Evolutionary conservation across 53 echinoderm and acorn worm species (phyloP).

Genomic region (Temnopleurus reevesii): DNA sequence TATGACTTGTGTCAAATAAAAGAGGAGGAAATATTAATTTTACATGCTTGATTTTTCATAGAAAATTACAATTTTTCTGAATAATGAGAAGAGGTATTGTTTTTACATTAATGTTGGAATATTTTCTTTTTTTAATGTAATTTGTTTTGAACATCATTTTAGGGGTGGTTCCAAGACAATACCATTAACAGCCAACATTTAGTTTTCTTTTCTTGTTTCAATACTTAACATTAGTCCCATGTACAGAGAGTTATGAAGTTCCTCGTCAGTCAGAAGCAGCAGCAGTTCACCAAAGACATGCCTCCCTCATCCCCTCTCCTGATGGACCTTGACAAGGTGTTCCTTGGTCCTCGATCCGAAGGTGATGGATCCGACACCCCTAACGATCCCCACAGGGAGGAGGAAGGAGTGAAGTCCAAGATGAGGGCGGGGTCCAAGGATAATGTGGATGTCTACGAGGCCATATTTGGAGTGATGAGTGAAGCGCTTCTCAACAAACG

Average conservation of each 20-base stretch:
- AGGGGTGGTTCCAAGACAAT: too few relatives aligned
- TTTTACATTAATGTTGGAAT: too few relatives aligned
- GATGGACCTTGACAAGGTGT: background rate
- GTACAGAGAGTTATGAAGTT: slow-evolving; percentile 30
- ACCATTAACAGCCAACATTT: too few relatives aligned
- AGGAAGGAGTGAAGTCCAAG: background rate
- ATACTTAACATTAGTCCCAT: slow-evolving; percentile 32
- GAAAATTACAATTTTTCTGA: too few relatives aligned
- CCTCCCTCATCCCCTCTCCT: background rate
- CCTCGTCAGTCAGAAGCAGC: background rate
- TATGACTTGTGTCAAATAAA: too few relatives aligned
- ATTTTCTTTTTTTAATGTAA: too few relatives aligned
- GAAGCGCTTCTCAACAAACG: slow-evolving; percentile 34
- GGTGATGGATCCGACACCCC: slow-evolving; percentile 65
- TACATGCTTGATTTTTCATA: too few relatives aligned
- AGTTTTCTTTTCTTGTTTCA: background rate
- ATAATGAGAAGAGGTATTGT: too few relatives aligned
- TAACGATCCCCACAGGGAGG: slow-evolving; percentile 10
- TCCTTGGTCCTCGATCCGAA: slow-evolving; percentile 60
- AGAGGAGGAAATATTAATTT: too few relatives aligned
- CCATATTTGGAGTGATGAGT: slow-evolving; percentile 36
- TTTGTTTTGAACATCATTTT: background rate
- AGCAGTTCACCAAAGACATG: background rate
- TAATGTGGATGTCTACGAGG: slow-evolving; percentile 2
- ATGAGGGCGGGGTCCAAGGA: background rate